Evolutionary conservation across 37 sponge, comb jelly and placozoan species (phyloP), one percentile per base, ranked within the genome.

Genomic region (Ephydatia muelleri): DNA sequence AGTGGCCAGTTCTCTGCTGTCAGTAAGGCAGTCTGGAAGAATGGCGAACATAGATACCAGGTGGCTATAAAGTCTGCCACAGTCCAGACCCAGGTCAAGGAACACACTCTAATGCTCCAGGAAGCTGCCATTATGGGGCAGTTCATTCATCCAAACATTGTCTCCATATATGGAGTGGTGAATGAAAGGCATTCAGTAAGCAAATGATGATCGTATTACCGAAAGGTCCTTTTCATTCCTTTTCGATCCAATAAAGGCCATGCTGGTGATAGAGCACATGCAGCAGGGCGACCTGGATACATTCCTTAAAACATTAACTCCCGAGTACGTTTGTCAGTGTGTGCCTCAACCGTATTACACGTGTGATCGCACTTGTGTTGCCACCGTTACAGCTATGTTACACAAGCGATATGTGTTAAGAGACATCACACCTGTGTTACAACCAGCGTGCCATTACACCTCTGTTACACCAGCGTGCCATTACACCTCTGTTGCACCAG

Each of bases 261-360:
- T 80, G 68, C 70, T 80, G 65, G 81, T 80, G 31, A 32, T 80
- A 38, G 81, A 80, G 68, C 30, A 68, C 16, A 34, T 67, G 37
- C 33, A 26, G 19, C 65, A 80, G 34, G 81, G 81, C 4, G 81
- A 80, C 81, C n/a, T 80, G 22, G 31, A 34, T 35, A 80, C 27
- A 37, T 80, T 65, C 33, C 70, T 80, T 4, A 23, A 19, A 27
- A 31, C 29, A 5, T 25, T 80, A 35, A 31, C 33, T 34, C 81
- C 81, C 8, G 68, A 80, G 81, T 80, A 65, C 32, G 81, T 80
- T n/a, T n/a, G n/a, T n/a, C n/a, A n/a, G n/a, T n/a, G n/a, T n/a
- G n/a, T n/a, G n/a, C n/a, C n/a, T n/a, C n/a, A n/a, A n/a, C n/a
- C n/a, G n/a, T n/a, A n/a, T n/a, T n/a, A n/a, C n/a, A n/a, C n/a